phyloP scores from a whole-genome alignment of 2,888 invertebrate species.

The Chloroclystis v-ata region DNA sequence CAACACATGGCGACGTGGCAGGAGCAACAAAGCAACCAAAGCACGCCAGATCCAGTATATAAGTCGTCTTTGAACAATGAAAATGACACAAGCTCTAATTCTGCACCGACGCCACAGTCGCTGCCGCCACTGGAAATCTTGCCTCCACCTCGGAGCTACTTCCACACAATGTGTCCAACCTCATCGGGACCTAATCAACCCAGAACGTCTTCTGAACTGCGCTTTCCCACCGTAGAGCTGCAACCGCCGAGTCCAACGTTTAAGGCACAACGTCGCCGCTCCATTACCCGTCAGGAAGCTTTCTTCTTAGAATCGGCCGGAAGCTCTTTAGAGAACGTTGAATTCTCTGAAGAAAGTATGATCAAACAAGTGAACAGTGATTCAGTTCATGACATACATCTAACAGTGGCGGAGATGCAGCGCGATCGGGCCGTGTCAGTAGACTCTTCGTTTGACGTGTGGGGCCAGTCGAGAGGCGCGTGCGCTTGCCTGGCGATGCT shows the following conservation, averaged over 20 bases:
- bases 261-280: conserved; percentile 80
- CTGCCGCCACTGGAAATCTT: conserved; percentile 65
- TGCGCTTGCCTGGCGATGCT: conserved; percentile 83
- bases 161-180: conserved; percentile 46
- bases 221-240: conserved; percentile 34
- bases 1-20: conserved; percentile 86
- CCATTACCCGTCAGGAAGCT: conserved; percentile 89
- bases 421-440: conserved; percentile 92
- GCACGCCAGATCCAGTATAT: conserved; percentile 58
- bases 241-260: conserved; percentile 70
- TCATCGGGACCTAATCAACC: conserved; percentile 75
- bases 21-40: conserved; percentile 70
- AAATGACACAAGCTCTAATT: conserved; percentile 46
- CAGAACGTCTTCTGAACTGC: conserved; percentile 63
- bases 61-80: conserved; percentile 68
- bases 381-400: conserved; percentile 84
- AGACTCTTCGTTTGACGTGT: conserved; percentile 89
- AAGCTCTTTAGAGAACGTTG: conserved; percentile 83
- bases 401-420: conserved; percentile 89
- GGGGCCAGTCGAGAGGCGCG: conserved; percentile 63
- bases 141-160: conserved; percentile 62
- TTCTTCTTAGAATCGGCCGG: conserved; percentile 87
- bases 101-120: neutral
- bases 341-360: conserved; percentile 70
- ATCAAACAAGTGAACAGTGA: conserved; percentile 49